Percentiles rank a stretch among this genome's conserved stretches.
These are phyloP conservation scores for Boloria selene DNA, from an alignment of 2,888 invertebrate species.

Conservation along the genomic window DNA sequence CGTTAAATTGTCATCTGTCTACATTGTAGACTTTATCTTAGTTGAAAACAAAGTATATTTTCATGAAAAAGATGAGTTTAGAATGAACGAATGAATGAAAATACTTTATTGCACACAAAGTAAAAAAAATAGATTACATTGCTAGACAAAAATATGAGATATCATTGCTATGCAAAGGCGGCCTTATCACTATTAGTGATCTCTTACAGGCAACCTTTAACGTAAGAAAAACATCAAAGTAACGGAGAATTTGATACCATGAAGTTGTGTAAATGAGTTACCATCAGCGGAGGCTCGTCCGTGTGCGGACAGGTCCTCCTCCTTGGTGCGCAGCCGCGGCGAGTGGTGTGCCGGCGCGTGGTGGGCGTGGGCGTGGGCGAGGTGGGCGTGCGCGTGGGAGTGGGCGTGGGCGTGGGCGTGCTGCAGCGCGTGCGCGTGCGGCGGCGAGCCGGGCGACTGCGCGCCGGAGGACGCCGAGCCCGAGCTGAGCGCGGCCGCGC, in stretches of 20 bases:
- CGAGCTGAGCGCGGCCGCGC: conserved; percentile 61
- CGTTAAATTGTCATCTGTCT: no score
- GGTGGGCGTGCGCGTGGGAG: conserved; percentile 52
- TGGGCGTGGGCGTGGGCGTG: conserved; percentile 51
- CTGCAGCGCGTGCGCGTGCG: conserved; percentile 47
- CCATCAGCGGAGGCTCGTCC: conserved; percentile 84
- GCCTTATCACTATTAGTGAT: no score
- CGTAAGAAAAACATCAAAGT: no score
- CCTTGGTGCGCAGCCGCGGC: conserved; percentile 81
- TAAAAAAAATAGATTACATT: no score
- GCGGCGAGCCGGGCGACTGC: conserved; percentile 68
- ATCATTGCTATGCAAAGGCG: no score
- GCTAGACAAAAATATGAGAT: no score
- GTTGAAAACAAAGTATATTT: no score
- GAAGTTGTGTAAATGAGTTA: conserved; percentile 43
- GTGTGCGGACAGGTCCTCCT: conserved; percentile 84
- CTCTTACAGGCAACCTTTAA: no score
- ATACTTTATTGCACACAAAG: no score
- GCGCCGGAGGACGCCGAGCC: conserved; percentile 74
- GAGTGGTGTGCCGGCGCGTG: conserved; percentile 59
- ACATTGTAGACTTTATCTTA: no score
- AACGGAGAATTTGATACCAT: not conserved
- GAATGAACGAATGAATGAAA: no score
- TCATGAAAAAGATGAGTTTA: no score
- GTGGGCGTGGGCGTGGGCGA: conserved; percentile 50